Conservation (phyloP, 2,797 vertebrate genomes). For the Gambusia yucatana region DNA sequence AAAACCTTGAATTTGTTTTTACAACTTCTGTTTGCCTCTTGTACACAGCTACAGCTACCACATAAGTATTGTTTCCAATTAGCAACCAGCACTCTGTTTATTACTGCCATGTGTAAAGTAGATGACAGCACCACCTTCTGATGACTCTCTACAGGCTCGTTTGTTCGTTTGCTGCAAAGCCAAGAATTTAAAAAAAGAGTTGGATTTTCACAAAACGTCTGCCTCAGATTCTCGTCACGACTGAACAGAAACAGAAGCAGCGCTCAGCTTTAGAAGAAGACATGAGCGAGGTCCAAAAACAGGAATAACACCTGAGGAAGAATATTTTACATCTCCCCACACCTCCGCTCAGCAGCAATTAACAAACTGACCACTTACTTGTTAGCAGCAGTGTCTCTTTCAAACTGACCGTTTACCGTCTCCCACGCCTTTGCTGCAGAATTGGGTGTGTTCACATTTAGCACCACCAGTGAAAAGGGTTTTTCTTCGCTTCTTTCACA, state of each 20-base stretch:
- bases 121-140: conserved; percentile 1
- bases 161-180: not conserved
- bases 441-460: not conserved
- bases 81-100: not conserved
- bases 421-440: not conserved
- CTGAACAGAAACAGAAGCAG: not conserved
- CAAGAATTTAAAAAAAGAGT: not conserved
- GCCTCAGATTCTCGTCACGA: not conserved
- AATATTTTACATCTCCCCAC: not conserved
- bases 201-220: not conserved
- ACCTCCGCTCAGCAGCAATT: not conserved
- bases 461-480: not conserved
- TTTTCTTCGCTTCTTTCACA: not conserved
- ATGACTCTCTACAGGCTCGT: not conserved
- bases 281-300: not conserved
- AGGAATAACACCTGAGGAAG: not conserved
- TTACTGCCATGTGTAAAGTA: not conserved
- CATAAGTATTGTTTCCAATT: not conserved
- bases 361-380: not conserved
- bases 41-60: not conserved
- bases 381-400: not conserved
- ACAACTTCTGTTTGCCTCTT: not conserved
- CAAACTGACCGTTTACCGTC: not conserved
- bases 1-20: not conserved
- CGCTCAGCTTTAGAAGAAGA: not conserved